Evolutionary conservation across 1,140 invertebrate genomes (phyloP), one percentile per base, ranked within the genome.

Genomic region (Pissodes strobi): DNA sequence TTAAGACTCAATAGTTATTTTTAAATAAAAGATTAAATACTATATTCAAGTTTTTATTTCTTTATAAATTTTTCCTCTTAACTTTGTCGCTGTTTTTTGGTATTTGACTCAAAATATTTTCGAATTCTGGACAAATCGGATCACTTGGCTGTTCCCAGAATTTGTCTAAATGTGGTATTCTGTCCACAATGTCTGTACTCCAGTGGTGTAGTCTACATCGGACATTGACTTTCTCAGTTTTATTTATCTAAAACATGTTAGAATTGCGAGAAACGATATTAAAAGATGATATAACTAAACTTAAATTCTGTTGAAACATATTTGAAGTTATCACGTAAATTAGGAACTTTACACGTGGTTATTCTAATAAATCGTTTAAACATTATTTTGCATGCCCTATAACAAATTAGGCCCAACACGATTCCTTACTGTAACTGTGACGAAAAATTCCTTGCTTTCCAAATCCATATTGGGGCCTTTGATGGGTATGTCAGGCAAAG

Each of bases 381-480:
- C 25, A 27, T 27, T 27, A 27, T 27, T 27, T 27, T 27, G 9
- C 3, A 27, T 5, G 3, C 25, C 3, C 25, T 5, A 27, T 27
- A 27, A 27, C n/a, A n/a, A n/a, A n/a, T n/a, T n/a, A n/a, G n/a
- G n/a, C 25, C 9, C 25, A 27, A 27, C 3, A 27, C 25, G 9
- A 27, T 27, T 3, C 21, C 21, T 79, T 78, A 94, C 87, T 4
- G 87, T 93, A 5, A 96, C 81, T 49, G 81, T 90, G 5, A 92
- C 82, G 72, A 82, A 86, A 80, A 96, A 95, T 72, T 91, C 87
- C 78, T 93, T 94, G 15, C 84, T 84, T 78, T 95, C 85, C 34
- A 89, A 79, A 37, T 83, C 79, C 22, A 91, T 73, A 79, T 95
- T 86, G 1, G 93, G 93, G 0, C 93, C 93, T 61, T 79, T 81